Base-by-base conservation (phyloP, 1,140 invertebrate genomes). In the Druon quercuslanigerum region DNA sequence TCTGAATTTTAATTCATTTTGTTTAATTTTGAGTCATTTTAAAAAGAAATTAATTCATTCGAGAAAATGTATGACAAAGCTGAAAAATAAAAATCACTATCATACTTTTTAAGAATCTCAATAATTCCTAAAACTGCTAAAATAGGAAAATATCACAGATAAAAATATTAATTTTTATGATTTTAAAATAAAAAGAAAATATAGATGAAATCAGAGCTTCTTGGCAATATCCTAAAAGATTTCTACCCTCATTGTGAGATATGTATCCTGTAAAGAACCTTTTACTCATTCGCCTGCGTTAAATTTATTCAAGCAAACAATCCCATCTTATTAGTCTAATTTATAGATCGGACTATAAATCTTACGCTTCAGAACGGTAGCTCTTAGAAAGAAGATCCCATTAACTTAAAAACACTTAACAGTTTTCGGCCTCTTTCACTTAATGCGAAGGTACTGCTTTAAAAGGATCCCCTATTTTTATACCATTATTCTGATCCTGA, bases 301-400 rank as follows among this genome's bases (percentile, higher is more conserved):
- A n/a, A 8, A 40, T 46, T 5, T 12, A 40, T 66, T 66, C 14
- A 66, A 25, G 13, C 9, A 66, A 66, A 66, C 46, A 66, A 66
- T 66, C 25, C 25, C 20, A 66, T 33, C 40, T 11, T 46, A 46
- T 66, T n/a, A 16, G 14, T 66, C 25, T 66, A 66, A 66, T 66
- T 66, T 66, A 66, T 40, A 46, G 33, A n/a, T 33, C 33, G 2
- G 20, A 40, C 60, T 66, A 46, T 66, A 66, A 66, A 66, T 16
- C 16, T 8, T 5, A 3, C 13, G 16, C 13, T 66, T 66, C n/a
- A 66, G 16, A n/a, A 66, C 9, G 16, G 16, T 40, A n/a, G 60
- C 40, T 13, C 25, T 66, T 66, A 40, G 40, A 46, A 16, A 46
- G 25, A 11, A 46, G 7, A n/a, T 4, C 60, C n/a, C 60, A 66